These are phyloP conservation scores for Hydrocynus forskahlii DNA, from an alignment of 2,797 vertebrate genomes.

Conservation along the genomic window DNA sequence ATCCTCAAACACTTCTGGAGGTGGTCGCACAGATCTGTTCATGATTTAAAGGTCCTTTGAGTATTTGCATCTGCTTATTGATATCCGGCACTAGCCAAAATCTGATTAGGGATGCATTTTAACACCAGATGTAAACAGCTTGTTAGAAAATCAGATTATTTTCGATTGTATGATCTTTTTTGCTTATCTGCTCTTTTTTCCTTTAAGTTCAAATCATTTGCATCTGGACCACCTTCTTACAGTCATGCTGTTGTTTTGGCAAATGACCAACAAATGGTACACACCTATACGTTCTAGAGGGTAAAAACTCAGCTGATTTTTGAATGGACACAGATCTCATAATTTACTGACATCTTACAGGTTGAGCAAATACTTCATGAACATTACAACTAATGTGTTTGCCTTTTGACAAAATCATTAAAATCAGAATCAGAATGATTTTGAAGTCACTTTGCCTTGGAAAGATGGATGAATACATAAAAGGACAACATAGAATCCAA, in stretches of 20 bases:
- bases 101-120: conserved; percentile 1
- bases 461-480: too few relatives aligned
- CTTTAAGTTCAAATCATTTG: background rate
- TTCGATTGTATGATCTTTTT: background rate
- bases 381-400: too few relatives aligned
- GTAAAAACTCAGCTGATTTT: background rate
- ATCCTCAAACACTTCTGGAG: background rate
- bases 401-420: too few relatives aligned
- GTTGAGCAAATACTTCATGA: too few relatives aligned
- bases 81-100: background rate
- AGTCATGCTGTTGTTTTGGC: background rate
- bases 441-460: too few relatives aligned
- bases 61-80: conserved; percentile 1
- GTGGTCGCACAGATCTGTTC: background rate
- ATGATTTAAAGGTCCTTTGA: background rate
- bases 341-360: too few relatives aligned
- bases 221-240: background rate
- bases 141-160: conserved; percentile 14
- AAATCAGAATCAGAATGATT: too few relatives aligned
- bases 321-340: background rate
- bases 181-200: background rate
- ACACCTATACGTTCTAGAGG: background rate
- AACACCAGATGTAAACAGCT: background rate
- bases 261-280: background rate
- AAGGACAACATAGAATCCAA: too few relatives aligned